Percentiles rank a stretch among this genome's conserved stretches.
phyloP scores from a whole-genome alignment of 2,797 vertebrate genomes.

The Molossus molossus region DNA sequence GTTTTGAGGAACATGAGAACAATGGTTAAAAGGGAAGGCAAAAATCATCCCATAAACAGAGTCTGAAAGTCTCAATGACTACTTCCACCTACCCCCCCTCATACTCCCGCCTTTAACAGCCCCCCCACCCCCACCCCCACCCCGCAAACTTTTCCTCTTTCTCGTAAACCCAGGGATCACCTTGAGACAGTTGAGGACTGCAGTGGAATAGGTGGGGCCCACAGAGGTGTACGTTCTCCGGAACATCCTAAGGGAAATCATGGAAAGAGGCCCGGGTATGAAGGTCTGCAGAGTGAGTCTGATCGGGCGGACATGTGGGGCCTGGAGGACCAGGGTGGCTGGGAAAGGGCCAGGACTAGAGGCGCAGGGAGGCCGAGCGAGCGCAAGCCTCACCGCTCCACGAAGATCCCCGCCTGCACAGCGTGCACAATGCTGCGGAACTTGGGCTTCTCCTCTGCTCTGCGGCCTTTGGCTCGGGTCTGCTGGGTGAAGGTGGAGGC shows the following conservation, averaged over 20 bases:
- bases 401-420: slow-evolving; percentile 97
- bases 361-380: accelerated
- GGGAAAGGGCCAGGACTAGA: background rate
- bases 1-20: slow-evolving; percentile 6
- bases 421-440: slow-evolving; percentile 97
- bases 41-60: background rate
- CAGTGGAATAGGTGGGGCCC: slow-evolving; percentile 94
- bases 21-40: background rate
- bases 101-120: background rate
- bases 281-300: background rate
- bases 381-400: slow-evolving; percentile 93
- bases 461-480: slow-evolving; percentile 90
- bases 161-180: slow-evolving; percentile 86
- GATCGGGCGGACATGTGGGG: background rate
- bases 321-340: background rate
- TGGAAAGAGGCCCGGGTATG: background rate
- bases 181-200: slow-evolving; percentile 94
- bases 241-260: slow-evolving; percentile 93
- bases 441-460: slow-evolving; percentile 95
- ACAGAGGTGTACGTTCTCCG: slow-evolving; percentile 94
- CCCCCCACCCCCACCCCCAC: background rate
- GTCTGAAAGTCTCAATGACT: background rate
- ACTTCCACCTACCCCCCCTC: background rate
- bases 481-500: slow-evolving; percentile 96
- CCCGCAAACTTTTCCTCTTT: background rate